A percentile compares a stretch with the other conserved stretches of the same genome.
phyloP scores from a whole-genome alignment of 35 echinoderm and acorn worm genomes.

The Holothuria glaberrima region DNA sequence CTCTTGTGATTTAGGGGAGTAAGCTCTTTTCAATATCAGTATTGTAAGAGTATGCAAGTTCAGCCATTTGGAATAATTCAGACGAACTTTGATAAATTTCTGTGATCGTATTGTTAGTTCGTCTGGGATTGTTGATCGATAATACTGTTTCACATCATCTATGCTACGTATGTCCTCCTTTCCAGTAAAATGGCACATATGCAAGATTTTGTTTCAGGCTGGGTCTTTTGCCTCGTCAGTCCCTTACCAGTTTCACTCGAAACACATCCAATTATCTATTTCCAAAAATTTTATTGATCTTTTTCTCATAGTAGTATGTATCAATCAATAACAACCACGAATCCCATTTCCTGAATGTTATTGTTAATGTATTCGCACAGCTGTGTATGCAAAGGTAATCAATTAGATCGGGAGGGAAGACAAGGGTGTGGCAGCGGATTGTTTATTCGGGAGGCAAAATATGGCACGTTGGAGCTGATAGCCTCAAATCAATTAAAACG shows the following conservation, averaged over 20 bases:
- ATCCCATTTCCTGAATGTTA: constrained; percentile 63
- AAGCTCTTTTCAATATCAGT: too few relatives aligned
- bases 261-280: constrained; percentile 53
- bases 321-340: constrained; percentile 43
- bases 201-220: too few relatives aligned
- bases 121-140: too few relatives aligned
- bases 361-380: constrained; percentile 58
- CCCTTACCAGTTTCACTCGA: not conserved
- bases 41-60: too few relatives aligned
- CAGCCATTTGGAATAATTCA: too few relatives aligned
- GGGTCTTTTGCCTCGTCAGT: too few relatives aligned
- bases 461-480: constrained; percentile 34
- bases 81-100: too few relatives aligned
- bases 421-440: constrained; percentile 4
- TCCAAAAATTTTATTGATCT: constrained; percentile 46
- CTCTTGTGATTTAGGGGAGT: too few relatives aligned
- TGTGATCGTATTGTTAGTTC: too few relatives aligned
- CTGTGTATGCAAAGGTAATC: constrained; percentile 63
- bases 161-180: too few relatives aligned
- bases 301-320: constrained; percentile 26
- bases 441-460: constrained; percentile 38
- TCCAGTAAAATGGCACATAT: too few relatives aligned
- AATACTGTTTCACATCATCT: too few relatives aligned
- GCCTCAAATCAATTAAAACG: constrained; percentile 58
- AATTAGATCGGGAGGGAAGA: constrained; percentile 45